Evolutionary conservation across 92 coral and sea anemone genomes (phyloP).

Genomic region (Porites rus): DNA sequence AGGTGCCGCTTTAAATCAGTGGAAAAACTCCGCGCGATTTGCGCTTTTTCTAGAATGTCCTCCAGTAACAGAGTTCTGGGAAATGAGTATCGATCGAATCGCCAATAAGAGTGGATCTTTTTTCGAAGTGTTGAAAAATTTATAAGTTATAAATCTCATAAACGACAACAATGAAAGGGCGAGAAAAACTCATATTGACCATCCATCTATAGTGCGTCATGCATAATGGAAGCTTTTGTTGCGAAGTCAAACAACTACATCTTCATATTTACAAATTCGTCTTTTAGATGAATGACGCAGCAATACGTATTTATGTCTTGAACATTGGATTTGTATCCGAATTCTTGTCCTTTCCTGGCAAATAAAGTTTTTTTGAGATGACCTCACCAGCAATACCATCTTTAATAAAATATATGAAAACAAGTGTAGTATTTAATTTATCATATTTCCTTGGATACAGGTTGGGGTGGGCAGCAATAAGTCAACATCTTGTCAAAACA

Average conservation of each 20-base stretch:
- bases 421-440: too few species aligned
- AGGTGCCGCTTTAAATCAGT: not conserved
- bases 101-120: not conserved
- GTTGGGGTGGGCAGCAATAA: not conserved
- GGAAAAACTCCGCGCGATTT: not conserved
- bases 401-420: too few species aligned
- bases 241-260: not conserved
- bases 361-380: not conserved
- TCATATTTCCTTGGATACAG: too few species aligned
- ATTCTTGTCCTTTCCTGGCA: not conserved
- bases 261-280: slow-evolving; percentile 3
- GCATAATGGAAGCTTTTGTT: not conserved
- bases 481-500: not conserved
- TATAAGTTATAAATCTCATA: not conserved
- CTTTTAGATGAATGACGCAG: not conserved
- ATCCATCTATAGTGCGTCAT: not conserved
- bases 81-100: too few species aligned
- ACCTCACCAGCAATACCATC: not conserved
- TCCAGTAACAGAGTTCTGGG: not conserved
- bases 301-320: not conserved
- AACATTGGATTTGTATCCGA: not conserved
- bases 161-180: not conserved
- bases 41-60: not conserved
- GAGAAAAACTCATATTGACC: slow-evolving; percentile 13
- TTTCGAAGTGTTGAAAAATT: not conserved